phyloP scores from a whole-genome alignment of 2,797 vertebrate species.

The Platalea minor region DNA sequence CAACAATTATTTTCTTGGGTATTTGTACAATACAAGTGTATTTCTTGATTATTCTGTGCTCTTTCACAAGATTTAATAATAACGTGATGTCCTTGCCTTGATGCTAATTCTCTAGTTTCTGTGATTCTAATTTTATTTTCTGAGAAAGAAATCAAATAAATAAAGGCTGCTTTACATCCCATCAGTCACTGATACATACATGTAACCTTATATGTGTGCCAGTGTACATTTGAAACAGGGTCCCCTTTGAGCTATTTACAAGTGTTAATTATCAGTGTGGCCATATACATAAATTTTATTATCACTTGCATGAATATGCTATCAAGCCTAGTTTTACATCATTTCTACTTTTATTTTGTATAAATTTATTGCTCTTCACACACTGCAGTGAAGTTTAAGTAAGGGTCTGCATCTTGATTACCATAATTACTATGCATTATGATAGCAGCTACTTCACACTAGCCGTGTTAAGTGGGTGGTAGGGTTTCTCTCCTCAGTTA shows the following conservation, averaged over 20 bases:
- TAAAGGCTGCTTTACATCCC: background rate
- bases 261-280: conserved; percentile 27
- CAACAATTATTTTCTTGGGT: background rate
- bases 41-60: background rate
- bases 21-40: background rate
- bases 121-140: background rate
- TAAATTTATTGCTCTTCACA: conserved; percentile 40
- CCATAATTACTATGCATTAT: conserved; percentile 41
- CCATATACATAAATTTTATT: conserved; percentile 29
- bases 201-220: background rate
- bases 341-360: conserved; percentile 58
- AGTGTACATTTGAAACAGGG: background rate
- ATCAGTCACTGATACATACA: background rate
- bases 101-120: background rate
- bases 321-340: conserved; percentile 28
- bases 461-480: background rate
- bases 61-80: background rate
- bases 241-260: conserved; percentile 17
- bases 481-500: background rate
- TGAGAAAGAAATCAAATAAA: background rate
- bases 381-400: conserved; percentile 51
- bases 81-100: background rate
- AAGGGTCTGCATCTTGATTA: conserved; percentile 58
- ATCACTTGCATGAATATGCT: conserved; percentile 48
- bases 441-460: background rate